These are phyloP conservation scores for Gastracanthus pulcherrimus DNA, from an alignment of 2,888 invertebrate species.

Conservation along the genomic window DNA sequence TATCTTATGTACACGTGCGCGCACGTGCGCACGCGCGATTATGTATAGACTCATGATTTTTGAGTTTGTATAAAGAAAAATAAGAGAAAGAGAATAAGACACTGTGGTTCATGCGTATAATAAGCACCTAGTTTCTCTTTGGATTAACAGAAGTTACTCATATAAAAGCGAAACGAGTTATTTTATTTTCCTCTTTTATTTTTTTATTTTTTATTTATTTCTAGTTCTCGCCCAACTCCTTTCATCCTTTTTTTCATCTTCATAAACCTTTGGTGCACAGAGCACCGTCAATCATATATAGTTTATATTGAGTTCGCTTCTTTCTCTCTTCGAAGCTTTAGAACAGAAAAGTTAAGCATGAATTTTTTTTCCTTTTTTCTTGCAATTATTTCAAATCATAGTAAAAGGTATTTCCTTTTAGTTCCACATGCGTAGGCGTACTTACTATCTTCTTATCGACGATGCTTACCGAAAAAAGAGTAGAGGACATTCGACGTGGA, in stretches of 20 bases:
- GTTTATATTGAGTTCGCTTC: slow-evolving; percentile 35
- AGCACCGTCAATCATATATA: slow-evolving; percentile 32
- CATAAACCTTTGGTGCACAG: slow-evolving; percentile 14
- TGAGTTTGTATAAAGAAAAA: slow-evolving; percentile 24
- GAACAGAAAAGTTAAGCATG: slow-evolving; percentile 14
- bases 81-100: slow-evolving; percentile 31
- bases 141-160: slow-evolving; percentile 60
- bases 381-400: slow-evolving; percentile 13
- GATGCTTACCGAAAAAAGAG: slow-evolving; percentile 33
- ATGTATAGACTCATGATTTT: slow-evolving; percentile 14
- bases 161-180: slow-evolving; percentile 20
- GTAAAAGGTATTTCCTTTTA: slow-evolving; percentile 37
- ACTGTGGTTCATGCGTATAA: slow-evolving; percentile 42
- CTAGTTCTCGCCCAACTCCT: slow-evolving; percentile 33
- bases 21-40: neutral
- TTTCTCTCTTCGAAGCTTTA: slow-evolving; percentile 48
- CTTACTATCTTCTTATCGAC: slow-evolving; percentile 48
- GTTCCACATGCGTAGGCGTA: slow-evolving; percentile 48
- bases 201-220: slow-evolving; percentile 52
- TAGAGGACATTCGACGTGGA: too few relatives aligned
- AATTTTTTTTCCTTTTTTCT: neutral
- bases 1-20: neutral
- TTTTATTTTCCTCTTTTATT: slow-evolving; percentile 26
- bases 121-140: slow-evolving; percentile 71
- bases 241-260: slow-evolving; percentile 26